Evolutionary conservation across 2,888 invertebrate genomes (phyloP), one percentile per base, ranked within the genome.

Genomic region (Eurytoma californica): DNA sequence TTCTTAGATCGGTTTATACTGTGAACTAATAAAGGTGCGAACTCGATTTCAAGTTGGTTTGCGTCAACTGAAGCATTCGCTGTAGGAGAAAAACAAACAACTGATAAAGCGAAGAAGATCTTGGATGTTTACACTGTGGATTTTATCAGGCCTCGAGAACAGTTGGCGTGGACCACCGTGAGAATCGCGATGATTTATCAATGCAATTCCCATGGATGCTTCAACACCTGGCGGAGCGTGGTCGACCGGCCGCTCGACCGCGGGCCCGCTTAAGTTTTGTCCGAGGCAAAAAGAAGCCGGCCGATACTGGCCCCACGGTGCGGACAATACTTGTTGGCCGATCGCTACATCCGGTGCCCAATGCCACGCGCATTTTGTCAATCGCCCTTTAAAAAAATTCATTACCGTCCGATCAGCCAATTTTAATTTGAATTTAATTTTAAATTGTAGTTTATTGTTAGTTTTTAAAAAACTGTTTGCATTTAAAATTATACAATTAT

Each of bases 111-210:
- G 5, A 53, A 53, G 49, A 24, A 72, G 53, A 72, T 60, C 39
- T n/a, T 49, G 12, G 72, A 39, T 75, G n/a, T 63, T 57, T 63
- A 55, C 67, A 14, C 47, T 39, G 12, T 20, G 69, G 68, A 1
- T 58, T 80, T 77, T 77, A 58, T 72, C 65, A 61, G 75, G 57
- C 7, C 39, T 9, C 7, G 14, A 13, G 72, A 73, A 80, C 77
- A 80, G 80, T 77, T 77, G 77, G 77, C 68, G 30, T 84, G 85
- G 84, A 85, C 83, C 87, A 86, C 84, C 87, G 88, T 89, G 88
- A 89, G 89, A 89, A 89, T 88, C 83, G 82, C 86, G 88, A 88
- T 89, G 87, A 88, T 87, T 88, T 88, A 89, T 89, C 89, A 88
- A 86, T 87, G 86, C 85, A 88, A 89, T 89, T 89, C 89, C 88